Evolutionary conservation across 2,113 vertebrate species (phyloP).

Genomic region (Lagopus muta): DNA sequence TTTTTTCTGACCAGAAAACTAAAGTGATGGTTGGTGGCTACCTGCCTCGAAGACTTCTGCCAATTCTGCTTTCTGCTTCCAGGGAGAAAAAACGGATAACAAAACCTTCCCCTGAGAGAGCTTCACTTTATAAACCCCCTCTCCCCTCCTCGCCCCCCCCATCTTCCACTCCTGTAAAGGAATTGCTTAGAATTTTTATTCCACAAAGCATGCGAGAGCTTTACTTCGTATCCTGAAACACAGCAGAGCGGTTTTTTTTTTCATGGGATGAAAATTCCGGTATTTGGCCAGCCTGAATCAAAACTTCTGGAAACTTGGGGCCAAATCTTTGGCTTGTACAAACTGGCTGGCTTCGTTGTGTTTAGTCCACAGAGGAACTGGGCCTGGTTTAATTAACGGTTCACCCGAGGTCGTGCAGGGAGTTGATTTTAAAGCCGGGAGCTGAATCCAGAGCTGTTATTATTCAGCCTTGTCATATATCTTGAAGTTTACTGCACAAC

Average conservation of each 20-base stretch:
- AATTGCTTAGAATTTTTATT: neutral
- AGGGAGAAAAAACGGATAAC: neutral
- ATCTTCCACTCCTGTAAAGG: neutral
- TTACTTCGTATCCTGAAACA: neutral
- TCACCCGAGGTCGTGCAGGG: conserved; percentile 48
- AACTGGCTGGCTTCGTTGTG: conserved; percentile 58
- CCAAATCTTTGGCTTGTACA: conserved; percentile 49
- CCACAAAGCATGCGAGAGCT: neutral
- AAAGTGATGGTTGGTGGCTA: conserved; percentile 9
- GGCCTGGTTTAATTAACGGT: conserved; percentile 61
- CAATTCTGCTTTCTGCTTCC: neutral
- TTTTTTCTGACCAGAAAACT: neutral
- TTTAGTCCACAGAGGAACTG: conserved; percentile 58
- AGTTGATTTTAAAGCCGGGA: conserved; percentile 60
- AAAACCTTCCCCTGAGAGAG: neutral
- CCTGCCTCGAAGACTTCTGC: neutral
- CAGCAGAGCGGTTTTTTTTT: neutral
- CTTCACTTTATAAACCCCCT: neutral
- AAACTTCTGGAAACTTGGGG: conserved; percentile 68
- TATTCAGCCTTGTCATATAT: conserved; percentile 50
- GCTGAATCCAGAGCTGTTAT: conserved; percentile 38
- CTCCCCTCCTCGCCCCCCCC: too few species aligned
- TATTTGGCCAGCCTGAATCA: conserved; percentile 1
- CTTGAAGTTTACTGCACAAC: conserved; percentile 70
- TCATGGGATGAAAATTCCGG: neutral